These are phyloP conservation scores for Luperina testacea DNA, from an alignment of 2,888 invertebrate genomes.

Conservation along the genomic window DNA sequence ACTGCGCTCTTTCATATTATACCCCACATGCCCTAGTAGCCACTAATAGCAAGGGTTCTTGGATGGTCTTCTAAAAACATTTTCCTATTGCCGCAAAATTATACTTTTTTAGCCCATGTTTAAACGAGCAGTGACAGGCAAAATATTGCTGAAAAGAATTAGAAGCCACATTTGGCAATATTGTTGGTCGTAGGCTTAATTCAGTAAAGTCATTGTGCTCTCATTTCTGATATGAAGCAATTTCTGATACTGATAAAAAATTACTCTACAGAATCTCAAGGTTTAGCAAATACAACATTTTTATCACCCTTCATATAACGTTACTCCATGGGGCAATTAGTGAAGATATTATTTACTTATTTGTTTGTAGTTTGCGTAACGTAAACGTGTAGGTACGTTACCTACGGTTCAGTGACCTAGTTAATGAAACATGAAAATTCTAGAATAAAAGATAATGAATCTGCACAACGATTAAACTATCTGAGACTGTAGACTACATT, in stretches of 20 bases:
- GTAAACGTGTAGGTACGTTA: background rate
- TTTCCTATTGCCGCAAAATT: too few species aligned
- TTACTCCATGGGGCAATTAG: conserved; percentile 33
- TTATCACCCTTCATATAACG: conserved; percentile 29
- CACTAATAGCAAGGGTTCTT: too few species aligned
- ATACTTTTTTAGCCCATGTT: background rate
- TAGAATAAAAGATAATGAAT: background rate
- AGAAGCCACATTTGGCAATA: conserved; percentile 30
- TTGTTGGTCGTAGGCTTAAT: conserved; percentile 11
- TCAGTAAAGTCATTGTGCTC: conserved; percentile 35
- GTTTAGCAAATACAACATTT: conserved; percentile 43
- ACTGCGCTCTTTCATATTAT: too few species aligned
- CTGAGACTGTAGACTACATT: background rate
- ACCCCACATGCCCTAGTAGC: too few species aligned
- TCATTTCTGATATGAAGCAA: conserved; percentile 45
- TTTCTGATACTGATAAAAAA: conserved; percentile 38
- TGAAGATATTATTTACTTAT: conserved; percentile 11
- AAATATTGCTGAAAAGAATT: background rate
- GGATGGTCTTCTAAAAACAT: too few species aligned
- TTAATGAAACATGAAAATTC: background rate
- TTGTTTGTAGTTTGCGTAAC: background rate
- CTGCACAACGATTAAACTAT: background rate
- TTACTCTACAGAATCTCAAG: conserved; percentile 33
- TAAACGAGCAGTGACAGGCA: background rate
- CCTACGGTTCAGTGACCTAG: conserved; percentile 21